phyloP scores from a whole-genome alignment of 2,797 vertebrate species.

The Ceryle rudis region DNA sequence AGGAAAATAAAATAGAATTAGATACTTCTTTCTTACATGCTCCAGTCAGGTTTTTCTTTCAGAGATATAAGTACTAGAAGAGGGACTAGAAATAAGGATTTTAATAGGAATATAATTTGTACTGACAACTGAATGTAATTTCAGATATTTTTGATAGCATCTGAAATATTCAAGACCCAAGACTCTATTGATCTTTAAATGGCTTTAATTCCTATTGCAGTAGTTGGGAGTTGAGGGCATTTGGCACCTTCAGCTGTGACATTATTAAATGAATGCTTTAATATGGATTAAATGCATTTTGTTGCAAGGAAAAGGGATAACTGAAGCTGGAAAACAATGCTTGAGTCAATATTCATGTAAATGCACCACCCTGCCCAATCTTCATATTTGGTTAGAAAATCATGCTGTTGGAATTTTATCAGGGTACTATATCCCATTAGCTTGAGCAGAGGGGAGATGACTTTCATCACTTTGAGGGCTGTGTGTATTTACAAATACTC shows the following conservation, averaged over 20 bases:
- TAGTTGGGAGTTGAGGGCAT: background rate
- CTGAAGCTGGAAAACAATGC: background rate
- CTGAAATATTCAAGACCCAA: background rate
- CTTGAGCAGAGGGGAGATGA: background rate
- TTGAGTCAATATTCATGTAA: background rate
- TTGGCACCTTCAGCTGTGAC: background rate
- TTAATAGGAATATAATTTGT: background rate
- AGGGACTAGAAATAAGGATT: background rate
- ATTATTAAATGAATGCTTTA: background rate
- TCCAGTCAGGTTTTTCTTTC: background rate
- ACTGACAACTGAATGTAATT: background rate
- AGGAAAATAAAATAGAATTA: background rate
- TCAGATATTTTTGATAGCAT: background rate
- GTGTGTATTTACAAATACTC: background rate
- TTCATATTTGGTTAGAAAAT: background rate
- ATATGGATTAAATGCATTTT: background rate
- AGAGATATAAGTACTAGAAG: background rate
- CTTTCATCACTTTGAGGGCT: background rate
- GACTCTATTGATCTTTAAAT: slow-evolving; percentile 4
- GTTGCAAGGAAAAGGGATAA: background rate
- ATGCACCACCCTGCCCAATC: background rate
- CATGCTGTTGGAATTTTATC: background rate
- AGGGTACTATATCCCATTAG: background rate
- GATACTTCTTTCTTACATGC: background rate
- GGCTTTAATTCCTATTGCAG: background rate